Conservation (phyloP, 2,888 invertebrate species). For the Drosophila tripunctata region DNA sequence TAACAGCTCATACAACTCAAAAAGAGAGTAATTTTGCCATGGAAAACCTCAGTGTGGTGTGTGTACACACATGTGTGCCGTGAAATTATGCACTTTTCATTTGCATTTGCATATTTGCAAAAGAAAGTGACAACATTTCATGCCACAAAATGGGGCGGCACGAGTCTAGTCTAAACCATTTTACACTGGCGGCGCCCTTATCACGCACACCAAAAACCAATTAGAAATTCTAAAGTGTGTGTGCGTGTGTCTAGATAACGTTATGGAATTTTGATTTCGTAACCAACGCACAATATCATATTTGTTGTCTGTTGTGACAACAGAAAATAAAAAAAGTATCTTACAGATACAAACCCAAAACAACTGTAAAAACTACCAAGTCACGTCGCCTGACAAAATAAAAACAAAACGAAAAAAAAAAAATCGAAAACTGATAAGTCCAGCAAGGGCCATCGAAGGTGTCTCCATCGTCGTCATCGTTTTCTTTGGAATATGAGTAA, state of each 20-base stretch:
- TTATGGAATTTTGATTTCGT: conserved; percentile 30
- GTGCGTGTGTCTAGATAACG: conserved; percentile 5
- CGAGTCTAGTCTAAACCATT: conserved; percentile 6
- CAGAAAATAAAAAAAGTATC: conserved; percentile 18
- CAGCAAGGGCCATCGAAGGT: conserved; percentile 21
- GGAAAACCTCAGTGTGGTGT: conserved; percentile 3
- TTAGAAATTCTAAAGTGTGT: conserved; percentile 34
- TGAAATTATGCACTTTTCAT: conserved; percentile 28
- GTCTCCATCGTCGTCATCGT: conserved; percentile 11
- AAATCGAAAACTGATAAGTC: conserved; percentile 33
- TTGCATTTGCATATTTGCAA: conserved; percentile 25
- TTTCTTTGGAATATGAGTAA: conserved; percentile 28
- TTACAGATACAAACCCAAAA: conserved; percentile 27
- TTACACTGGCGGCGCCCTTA: conserved; percentile 17
- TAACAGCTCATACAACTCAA: conserved; percentile 1
- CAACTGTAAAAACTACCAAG: conserved; percentile 20
- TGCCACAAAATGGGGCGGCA: conserved; percentile 3
- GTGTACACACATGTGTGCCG: background rate
- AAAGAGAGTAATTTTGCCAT: conserved; percentile 12
- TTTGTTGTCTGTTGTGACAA: conserved; percentile 33
- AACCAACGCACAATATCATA: conserved; percentile 34
- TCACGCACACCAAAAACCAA: conserved; percentile 30
- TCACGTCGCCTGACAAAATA: conserved; percentile 31
- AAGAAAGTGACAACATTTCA: conserved; percentile 27
- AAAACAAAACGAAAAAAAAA: conserved; percentile 1